phyloP scores from a whole-genome alignment of 2,113 vertebrate species.

The Ceuthmochares aereus region DNA sequence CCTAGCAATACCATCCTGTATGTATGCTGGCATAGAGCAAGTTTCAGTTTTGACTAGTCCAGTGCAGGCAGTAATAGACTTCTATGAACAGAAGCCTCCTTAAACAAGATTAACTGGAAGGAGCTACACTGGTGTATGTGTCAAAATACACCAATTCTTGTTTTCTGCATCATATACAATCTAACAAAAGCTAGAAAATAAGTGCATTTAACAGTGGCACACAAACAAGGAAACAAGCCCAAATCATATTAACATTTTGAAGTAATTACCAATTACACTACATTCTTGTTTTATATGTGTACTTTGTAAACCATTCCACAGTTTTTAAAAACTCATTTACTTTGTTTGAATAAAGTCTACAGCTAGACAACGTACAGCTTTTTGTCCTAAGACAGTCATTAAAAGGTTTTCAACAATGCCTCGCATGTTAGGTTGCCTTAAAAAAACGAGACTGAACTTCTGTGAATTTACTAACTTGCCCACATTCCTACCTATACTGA shows the following conservation, averaged over 20 bases:
- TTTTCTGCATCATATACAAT: neutral
- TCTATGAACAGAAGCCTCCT: neutral
- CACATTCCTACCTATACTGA: neutral
- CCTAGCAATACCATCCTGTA: neutral
- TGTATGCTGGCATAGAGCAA: fast-evolving
- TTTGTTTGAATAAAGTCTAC: neutral
- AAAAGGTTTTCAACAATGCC: neutral
- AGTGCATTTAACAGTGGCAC: neutral
- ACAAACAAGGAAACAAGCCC: neutral
- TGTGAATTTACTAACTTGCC: no score
- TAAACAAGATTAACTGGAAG: neutral
- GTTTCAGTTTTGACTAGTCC: neutral
- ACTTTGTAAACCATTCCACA: neutral
- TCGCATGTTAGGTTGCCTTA: neutral
- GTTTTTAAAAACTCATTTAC: neutral
- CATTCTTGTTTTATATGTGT: neutral
- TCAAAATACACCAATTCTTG: neutral
- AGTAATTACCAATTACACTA: neutral
- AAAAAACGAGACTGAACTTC: neutral
- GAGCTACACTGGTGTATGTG: neutral
- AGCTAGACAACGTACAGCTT: neutral
- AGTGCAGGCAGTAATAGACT: neutral
- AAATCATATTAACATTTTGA: neutral
- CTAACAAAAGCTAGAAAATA: neutral
- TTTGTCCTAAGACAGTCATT: neutral